Evolutionary conservation across 2,888 invertebrate species (phyloP), one percentile per base, ranked within the genome.

Genomic region (Rutpela maculata): DNA sequence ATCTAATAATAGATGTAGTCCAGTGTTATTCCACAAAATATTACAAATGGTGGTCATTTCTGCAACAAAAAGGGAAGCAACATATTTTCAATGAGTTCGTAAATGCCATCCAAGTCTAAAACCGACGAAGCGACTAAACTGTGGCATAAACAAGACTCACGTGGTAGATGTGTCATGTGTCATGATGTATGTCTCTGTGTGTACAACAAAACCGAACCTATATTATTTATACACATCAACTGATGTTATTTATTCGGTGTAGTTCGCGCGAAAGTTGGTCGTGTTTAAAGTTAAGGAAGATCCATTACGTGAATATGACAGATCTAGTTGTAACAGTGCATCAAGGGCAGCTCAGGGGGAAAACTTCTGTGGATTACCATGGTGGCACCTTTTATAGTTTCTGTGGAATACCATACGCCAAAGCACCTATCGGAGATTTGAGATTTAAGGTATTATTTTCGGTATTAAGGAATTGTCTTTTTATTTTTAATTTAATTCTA

Each of bases 331-430:
- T 84, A 12, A 78, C 77, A 62, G 76, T 83, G 6, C 80, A 82
- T 63, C 83, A 87, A 66, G 88, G 89, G 15, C 82, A 81, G 73
- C 50, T 89, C 17, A 80, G 80, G 31, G 88, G 89, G 17, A 84
- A 84, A 72, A 78, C 78, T 4, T 80, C 78, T 1, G 66, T 56
- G n/a, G 84, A 88, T 81, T 84, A 83, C 66, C 79, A 84, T 50
- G 88, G 86, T 11, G 84, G 83, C 1, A 60, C 59, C 22, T 88
- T 85, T 82, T 84, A 82, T 43, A 86, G 86, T 77, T 89, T 89
- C 79, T 85, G 86, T 78, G 88, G 88, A 31, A 87, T 89, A 68
- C 89, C 89, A 0, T 89, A 88, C 74, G 89, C 88, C 0, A 86
- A 88, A 78, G 84, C 89, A 10, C 88, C 89, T 0, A 38, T 87